A percentile compares a stretch with the other conserved stretches of the same genome.
Evolutionary conservation across 1,140 invertebrate species (phyloP).

Genomic region (Habropoda laboriosa): DNA sequence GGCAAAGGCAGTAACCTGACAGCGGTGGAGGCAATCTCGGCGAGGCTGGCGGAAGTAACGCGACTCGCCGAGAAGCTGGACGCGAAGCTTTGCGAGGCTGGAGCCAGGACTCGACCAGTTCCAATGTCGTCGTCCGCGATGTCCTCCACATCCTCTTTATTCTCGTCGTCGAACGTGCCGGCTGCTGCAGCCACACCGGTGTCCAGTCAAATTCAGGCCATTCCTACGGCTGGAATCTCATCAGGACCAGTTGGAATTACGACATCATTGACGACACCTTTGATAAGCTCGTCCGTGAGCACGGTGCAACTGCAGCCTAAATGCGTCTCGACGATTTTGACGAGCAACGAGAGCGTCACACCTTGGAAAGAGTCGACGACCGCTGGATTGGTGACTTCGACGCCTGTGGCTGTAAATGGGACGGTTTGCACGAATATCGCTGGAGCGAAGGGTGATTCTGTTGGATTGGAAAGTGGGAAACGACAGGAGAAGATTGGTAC

Average conservation of each 20-base stretch:
- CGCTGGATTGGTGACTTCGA: background rate
- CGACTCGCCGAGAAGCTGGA: conserved; percentile 86
- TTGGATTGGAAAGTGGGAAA: background rate
- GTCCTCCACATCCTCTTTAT: conserved; percentile 52
- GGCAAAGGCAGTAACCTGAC: conserved; percentile 82
- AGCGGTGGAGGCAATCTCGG: conserved; percentile 86
- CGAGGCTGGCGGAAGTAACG: conserved; percentile 85
- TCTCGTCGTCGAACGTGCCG: conserved; percentile 26
- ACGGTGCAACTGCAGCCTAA: conserved; percentile 12
- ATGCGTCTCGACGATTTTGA: conserved; percentile 16
- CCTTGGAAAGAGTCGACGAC: background rate
- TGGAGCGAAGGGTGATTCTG: background rate
- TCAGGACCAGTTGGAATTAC: background rate
- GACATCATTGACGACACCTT: background rate
- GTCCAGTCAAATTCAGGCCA: background rate
- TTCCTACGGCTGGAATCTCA: background rate
- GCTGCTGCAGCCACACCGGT: background rate
- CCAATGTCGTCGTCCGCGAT: conserved; percentile 65
- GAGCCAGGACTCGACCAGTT: conserved; percentile 72
- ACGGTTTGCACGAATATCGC: background rate
- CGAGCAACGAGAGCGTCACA: background rate
- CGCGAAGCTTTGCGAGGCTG: conserved; percentile 82
- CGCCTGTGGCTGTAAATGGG: background rate
- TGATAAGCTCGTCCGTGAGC: conserved; percentile 21
- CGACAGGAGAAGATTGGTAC: background rate